phyloP scores from a whole-genome alignment of 2,888 invertebrate species.

The Spilosoma lubricipeda region DNA sequence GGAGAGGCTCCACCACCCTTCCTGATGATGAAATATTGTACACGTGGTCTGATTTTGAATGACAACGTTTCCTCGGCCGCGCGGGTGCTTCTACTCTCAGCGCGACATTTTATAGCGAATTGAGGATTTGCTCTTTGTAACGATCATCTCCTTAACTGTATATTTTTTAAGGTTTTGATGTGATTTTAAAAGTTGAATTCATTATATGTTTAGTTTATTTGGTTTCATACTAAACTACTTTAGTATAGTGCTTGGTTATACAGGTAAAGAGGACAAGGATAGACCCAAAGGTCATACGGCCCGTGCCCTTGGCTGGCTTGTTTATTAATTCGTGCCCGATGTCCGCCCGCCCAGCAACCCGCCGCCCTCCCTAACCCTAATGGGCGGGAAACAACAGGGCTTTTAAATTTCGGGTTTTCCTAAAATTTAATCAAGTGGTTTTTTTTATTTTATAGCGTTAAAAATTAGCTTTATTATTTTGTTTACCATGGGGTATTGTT shows the following conservation, averaged over 20 bases:
- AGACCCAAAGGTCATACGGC: constrained; percentile 70
- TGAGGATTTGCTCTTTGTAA: constrained; percentile 74
- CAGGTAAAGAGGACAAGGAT: constrained; percentile 71
- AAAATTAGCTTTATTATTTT: constrained; percentile 67
- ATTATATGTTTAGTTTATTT: constrained; percentile 14
- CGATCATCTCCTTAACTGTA: constrained; percentile 67
- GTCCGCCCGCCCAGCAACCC: constrained; percentile 67
- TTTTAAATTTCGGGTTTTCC: constrained; percentile 76
- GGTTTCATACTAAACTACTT: constrained; percentile 1
- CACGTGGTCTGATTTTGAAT: constrained; percentile 91
- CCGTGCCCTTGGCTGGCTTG: constrained; percentile 80
- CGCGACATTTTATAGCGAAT: constrained; percentile 82
- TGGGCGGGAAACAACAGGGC: constrained; percentile 79
- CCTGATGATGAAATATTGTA: constrained; percentile 91
- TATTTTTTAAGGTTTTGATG: constrained; percentile 44
- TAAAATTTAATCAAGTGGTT: constrained; percentile 76
- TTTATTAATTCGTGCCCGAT: constrained; percentile 83
- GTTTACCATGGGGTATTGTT: constrained; percentile 45
- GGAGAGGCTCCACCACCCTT: constrained; percentile 66
- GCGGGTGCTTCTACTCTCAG: constrained; percentile 71
- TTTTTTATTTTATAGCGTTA: constrained; percentile 66
- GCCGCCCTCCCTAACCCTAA: constrained; percentile 75
- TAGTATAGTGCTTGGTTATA: constrained; percentile 46
- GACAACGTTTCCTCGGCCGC: constrained; percentile 87
- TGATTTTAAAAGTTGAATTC: constrained; percentile 10